Base-by-base conservation (phyloP, 2,113 vertebrate species). In the Phalacrocorax carbo region DNA sequence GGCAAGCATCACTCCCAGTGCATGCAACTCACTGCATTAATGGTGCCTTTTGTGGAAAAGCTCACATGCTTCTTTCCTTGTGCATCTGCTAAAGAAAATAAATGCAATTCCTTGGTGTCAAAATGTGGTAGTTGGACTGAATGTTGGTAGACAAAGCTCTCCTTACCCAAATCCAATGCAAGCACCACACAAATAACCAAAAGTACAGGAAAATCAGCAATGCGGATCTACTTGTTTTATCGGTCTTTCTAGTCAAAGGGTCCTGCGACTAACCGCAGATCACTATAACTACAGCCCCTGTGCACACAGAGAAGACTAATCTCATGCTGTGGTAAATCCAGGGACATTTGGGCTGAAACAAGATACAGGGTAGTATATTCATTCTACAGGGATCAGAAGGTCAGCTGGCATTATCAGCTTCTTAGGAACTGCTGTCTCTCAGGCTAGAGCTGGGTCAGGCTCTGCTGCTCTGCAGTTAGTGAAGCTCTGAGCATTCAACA, bases 281-380 rank as follows among this genome's bases (percentile, higher is more conserved):
- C 27, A 20, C 27, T 49, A 2, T 55, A 81, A 62, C 17, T 64
- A 70, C 30, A 62, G 17, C 2, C 19, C 4, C 32, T 54, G 21
- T 52, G 10, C 46, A 66, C 51, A 44, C 3, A 83, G 81, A 60
- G 69, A 90, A 89, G n/a, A 83, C 44, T 88, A 86, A 86, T 64
- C 71, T 87, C 85, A 48, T 46, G 77, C 88, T 95, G 58, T 64
- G 69, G 65, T 88, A 93, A 94, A 93, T 81, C 15, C 82, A 82
- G 55, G 85, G 69, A 60, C 36, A 77, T 29, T 3, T 36, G 58
- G 66, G 52, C 61, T 85, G 58, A 11, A 82, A 40, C 27, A 49
- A 86, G 10, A 54, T 34, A 77, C 71, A 70, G 48, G 44, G 32
- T 86, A 90, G 34, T 81, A 78, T 54, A 49, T 77, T 92, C 64